A percentile compares a stretch with the other conserved stretches of the same genome.
These are phyloP conservation scores for Toxonevra muliebris DNA, from an alignment of 2,888 invertebrate genomes.

Conservation along the genomic window DNA sequence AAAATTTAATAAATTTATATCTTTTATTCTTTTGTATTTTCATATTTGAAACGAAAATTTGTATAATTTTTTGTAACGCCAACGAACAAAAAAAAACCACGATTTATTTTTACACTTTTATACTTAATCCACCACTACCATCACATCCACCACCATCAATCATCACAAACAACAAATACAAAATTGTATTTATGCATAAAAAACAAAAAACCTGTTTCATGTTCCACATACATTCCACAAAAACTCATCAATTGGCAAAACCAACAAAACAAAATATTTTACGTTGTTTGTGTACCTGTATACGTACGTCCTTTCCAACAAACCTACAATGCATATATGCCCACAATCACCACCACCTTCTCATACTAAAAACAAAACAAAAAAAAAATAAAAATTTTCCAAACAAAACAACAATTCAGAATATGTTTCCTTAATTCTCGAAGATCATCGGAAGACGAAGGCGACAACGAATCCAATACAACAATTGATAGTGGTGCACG, in stretches of 20 bases:
- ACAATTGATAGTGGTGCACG: constrained; percentile 61
- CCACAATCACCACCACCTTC: constrained; percentile 14
- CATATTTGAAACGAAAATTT: constrained; percentile 25
- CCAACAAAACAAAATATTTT: neutral
- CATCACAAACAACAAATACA: neutral
- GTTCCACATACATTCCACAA: neutral
- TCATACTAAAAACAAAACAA: constrained; percentile 2
- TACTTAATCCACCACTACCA: too few species aligned
- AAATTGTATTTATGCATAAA: neutral
- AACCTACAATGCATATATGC: constrained; percentile 16
- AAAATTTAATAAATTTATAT: neutral
- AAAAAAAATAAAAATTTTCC: constrained; percentile 29
- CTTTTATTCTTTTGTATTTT: constrained; percentile 23
- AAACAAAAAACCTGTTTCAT: neutral
- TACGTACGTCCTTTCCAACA: neutral
- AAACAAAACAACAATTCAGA: constrained; percentile 53
- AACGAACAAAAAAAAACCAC: neutral
- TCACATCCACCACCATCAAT: too few species aligned
- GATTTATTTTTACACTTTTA: too few species aligned
- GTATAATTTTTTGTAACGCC: neutral
- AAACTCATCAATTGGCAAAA: constrained; percentile 11
- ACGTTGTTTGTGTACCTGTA: neutral
- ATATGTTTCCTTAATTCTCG: constrained; percentile 64
- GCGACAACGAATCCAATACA: constrained; percentile 62
- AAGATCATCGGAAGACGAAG: constrained; percentile 66